Conservation (phyloP, 2,888 invertebrate genomes). For the Hydrotaea cyrtoneurina region DNA sequence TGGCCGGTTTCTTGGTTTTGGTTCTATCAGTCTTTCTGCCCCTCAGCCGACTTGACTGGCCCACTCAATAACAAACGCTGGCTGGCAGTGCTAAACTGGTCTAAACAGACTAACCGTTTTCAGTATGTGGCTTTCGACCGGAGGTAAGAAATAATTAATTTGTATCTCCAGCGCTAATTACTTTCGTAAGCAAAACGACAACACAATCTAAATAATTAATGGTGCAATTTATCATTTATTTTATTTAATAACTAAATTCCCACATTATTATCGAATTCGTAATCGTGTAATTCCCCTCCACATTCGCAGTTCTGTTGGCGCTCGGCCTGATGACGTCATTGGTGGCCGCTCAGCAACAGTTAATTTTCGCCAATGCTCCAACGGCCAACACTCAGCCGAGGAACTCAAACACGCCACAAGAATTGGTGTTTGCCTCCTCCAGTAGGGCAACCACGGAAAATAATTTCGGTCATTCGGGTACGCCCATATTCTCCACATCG, state of each 20-base stretch:
- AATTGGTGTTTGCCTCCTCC: neutral
- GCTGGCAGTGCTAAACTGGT: constrained; percentile 6
- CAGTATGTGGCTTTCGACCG: neutral
- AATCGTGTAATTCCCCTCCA: no score
- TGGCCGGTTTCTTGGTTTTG: neutral
- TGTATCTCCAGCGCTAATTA: neutral
- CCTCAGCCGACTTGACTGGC: neutral
- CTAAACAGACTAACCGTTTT: neutral
- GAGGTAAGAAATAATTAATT: constrained; percentile 23
- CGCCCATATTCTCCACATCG: neutral
- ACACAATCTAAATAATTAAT: neutral
- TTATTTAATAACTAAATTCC: no score
- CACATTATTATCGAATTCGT: no score
- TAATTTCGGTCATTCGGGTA: neutral
- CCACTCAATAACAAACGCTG: neutral
- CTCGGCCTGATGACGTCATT: neutral
- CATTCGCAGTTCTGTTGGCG: neutral
- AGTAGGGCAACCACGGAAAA: neutral
- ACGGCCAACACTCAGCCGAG: no score
- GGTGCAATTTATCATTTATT: no score
- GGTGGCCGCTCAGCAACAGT: neutral
- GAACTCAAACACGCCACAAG: no score
- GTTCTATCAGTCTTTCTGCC: no score
- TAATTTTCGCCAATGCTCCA: neutral
- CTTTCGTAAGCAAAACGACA: neutral